Conservation (phyloP, 35 echinoderm and acorn worm species). For the Hemicentrotus pulcherrimus region DNA sequence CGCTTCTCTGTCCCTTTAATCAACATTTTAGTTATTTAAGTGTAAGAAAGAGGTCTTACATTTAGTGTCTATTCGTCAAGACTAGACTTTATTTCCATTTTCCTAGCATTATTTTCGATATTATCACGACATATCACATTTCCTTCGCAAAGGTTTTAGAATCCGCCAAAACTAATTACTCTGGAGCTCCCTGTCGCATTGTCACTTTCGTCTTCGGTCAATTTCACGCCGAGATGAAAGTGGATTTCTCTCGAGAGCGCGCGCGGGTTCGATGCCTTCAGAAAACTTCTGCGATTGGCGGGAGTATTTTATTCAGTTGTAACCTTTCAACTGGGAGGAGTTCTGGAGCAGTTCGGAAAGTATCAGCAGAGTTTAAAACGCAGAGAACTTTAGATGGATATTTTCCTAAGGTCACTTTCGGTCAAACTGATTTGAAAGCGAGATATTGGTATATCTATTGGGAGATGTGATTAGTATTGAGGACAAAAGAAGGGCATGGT, state of each 20-base stretch:
- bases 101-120: neutral
- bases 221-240: constrained; percentile 7
- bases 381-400: neutral
- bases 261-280: constrained; percentile 21
- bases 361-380: neutral
- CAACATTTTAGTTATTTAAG: no score
- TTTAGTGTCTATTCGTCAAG: neutral
- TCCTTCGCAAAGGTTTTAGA: constrained; percentile 11
- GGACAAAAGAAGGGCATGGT: constrained; percentile 9
- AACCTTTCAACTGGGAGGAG: constrained; percentile 8
- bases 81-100: neutral
- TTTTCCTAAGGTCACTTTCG: neutral
- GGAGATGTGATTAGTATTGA: neutral
- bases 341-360: neutral
- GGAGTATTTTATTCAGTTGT: neutral
- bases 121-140: constrained; percentile 37
- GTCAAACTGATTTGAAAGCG: neutral
- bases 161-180: constrained; percentile 35
- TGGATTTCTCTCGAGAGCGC: constrained; percentile 25
- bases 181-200: neutral
- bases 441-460: constrained; percentile 11
- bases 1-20: no score
- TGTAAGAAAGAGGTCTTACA: neutral
- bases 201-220: constrained; percentile 5
- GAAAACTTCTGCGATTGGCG: neutral